Conservation (phyloP, 1,140 invertebrate genomes). For the Drosophila quadrilineata region DNA sequence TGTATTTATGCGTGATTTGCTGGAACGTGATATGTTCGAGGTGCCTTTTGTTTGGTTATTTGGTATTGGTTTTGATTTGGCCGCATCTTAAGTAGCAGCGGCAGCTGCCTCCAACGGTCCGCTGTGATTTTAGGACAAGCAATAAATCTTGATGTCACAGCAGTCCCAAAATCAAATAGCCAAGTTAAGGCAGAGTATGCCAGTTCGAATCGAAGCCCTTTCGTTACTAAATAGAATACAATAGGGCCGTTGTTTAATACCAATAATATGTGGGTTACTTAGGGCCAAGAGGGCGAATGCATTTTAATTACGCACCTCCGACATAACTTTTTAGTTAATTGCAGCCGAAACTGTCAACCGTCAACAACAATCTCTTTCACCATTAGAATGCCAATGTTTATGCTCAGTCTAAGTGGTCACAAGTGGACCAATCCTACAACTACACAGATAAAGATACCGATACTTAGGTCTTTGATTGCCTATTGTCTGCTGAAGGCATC, state of each 20-base stretch:
- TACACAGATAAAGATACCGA: too few species aligned
- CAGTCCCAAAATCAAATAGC: constrained; percentile 32
- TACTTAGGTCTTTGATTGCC: constrained; percentile 44
- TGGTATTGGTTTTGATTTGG: constrained; percentile 31
- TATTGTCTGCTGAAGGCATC: constrained; percentile 36
- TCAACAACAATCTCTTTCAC: too few species aligned
- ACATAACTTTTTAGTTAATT: background rate
- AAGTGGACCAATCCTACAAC: too few species aligned
- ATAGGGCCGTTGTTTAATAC: too few species aligned
- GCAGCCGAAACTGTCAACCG: background rate
- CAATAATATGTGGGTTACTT: too few species aligned
- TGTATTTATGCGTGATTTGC: constrained; percentile 72
- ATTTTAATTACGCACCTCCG: constrained; percentile 50
- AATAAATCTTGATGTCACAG: constrained; percentile 65
- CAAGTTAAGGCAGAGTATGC: constrained; percentile 10
- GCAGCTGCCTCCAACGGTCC: constrained; percentile 44
- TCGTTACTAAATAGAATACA: too few species aligned
- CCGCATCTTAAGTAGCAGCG: constrained; percentile 37
- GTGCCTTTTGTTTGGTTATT: constrained; percentile 5
- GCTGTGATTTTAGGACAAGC: constrained; percentile 74
- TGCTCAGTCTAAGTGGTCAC: constrained; percentile 55
- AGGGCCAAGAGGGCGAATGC: background rate
- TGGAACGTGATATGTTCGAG: constrained; percentile 43
- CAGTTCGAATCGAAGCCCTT: constrained; percentile 43
- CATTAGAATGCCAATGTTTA: constrained; percentile 51